Evolutionary conservation across 2,797 vertebrate genomes (phyloP), one percentile per base, ranked within the genome.

Genomic region (Paedocypris micromegethes): DNA sequence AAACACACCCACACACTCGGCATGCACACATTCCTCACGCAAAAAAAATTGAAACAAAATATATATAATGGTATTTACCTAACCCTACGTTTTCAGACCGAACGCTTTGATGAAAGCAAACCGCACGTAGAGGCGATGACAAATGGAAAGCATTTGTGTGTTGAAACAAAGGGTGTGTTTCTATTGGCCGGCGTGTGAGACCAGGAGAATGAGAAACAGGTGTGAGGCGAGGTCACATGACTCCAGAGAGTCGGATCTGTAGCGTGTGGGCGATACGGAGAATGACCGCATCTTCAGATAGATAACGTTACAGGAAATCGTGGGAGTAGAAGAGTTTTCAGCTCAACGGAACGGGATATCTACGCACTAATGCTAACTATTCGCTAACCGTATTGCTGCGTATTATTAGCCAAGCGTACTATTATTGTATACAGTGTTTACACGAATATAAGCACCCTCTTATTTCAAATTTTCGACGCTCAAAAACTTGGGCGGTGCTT

Each of bases 141-240:
- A 59, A 7, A 43, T 48, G 41, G 45, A 67, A 42, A 37, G 7
- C 38, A 23, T 45, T 41, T 45, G 41, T 58, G 50, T 58, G 41
- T 53, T 54, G 37, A 58, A 56, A 51, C 58, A 69, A 69, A 66
- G n/a, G 45, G 51, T 48, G 51, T 69, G 67, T 62, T 69, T 61
- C 67, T 62, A 51, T 69, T 52, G 64, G 50, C 39, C 42, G 59
- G 3, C 58, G 66, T 54, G 56, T 61, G 47, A 46, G 23, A 58
- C 65, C 58, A 60, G 68, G 75, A 58, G 37, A 73, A 64, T 52
- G 57, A 69, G 58, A 69, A 62, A 69, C 43, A 60, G 48, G 66
- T 71, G 44, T 52, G 61, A 23, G 38, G 58, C 61, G 66, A 69
- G 51, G 50, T 62, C 51, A 62, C 67, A 44, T 48, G 44, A 49